A percentile compares a stretch with the other conserved stretches of the same genome.
These are phyloP conservation scores for Clupea harengus DNA, from an alignment of 2,113 vertebrate species.

Conservation along the genomic window DNA sequence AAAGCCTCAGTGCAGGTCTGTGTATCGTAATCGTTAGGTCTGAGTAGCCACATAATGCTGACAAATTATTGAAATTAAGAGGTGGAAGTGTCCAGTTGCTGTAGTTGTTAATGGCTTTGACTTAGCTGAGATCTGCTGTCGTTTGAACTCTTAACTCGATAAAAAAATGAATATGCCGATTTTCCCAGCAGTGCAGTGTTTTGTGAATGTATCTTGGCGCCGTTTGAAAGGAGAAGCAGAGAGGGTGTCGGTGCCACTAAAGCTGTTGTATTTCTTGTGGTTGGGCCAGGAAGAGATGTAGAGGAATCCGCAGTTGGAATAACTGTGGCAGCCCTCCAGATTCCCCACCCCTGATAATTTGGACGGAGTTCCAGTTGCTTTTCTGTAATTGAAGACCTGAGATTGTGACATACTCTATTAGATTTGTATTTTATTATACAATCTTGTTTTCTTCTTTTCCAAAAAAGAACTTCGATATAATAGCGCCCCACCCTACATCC, in stretches of 20 bases:
- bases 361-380: neutral
- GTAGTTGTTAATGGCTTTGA: neutral
- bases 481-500: conserved; percentile 25
- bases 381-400: neutral
- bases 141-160: conserved; percentile 6
- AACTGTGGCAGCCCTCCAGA: neutral
- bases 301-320: conserved; percentile 14
- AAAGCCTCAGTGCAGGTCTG: neutral
- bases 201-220: conserved; percentile 15
- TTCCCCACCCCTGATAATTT: neutral
- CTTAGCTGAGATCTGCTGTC: neutral
- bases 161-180: neutral
- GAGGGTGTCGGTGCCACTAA: conserved; percentile 16
- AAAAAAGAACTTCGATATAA: neutral
- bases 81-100: neutral
- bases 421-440: conserved; percentile 3
- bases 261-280: conserved; percentile 10
- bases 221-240: neutral
- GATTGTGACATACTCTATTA: conserved; percentile 12
- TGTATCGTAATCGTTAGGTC: neutral
- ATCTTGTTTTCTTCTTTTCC: neutral
- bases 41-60: neutral
- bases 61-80: conserved; percentile 6
- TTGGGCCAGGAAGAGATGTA: neutral
- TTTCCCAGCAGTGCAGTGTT: neutral